These are phyloP conservation scores for Aleiodes leptofemur DNA, from an alignment of 2,888 invertebrate genomes.

Conservation along the genomic window DNA sequence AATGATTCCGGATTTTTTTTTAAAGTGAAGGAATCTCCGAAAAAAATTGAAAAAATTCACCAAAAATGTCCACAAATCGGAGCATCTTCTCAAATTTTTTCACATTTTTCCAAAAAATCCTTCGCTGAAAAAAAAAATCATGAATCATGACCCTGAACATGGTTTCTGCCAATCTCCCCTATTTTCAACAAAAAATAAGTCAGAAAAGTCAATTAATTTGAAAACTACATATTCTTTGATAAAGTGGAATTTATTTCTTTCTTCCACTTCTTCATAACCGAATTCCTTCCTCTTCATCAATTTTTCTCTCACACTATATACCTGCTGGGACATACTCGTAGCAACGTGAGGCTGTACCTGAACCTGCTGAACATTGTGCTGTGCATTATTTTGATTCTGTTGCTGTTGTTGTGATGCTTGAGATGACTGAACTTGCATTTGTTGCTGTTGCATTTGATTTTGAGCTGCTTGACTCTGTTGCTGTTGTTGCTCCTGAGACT, in stretches of 20 bases:
- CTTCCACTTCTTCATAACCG: not conserved
- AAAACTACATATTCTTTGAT: no score
- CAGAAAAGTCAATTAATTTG: no score
- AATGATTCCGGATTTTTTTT: no score
- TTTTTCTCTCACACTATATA: slow-evolving; percentile 50
- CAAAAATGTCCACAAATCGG: no score
- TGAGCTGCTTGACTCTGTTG: slow-evolving; percentile 65
- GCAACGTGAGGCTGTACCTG: slow-evolving; percentile 74
- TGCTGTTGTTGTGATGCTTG: slow-evolving; percentile 56
- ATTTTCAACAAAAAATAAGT: not conserved
- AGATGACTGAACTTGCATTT: slow-evolving; percentile 48
- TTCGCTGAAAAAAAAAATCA: no score
- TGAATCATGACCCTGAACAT: no score
- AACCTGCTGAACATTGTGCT: slow-evolving; percentile 71
- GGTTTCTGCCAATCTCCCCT: slow-evolving; percentile 56
- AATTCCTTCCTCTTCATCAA: no score
- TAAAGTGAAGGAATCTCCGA: no score
- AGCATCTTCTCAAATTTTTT: no score
- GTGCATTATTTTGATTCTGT: slow-evolving; percentile 61
- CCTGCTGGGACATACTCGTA: slow-evolving; percentile 75
- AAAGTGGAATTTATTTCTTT: not conserved
- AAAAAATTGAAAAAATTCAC: no score
- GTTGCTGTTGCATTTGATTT: slow-evolving; percentile 65
- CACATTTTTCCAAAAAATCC: no score
- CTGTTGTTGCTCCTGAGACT: slow-evolving; percentile 66